Evolutionary conservation across 2,797 vertebrate genomes (phyloP), one percentile per base, ranked within the genome.

Genomic region (Sylvilagus floridanus): DNA sequence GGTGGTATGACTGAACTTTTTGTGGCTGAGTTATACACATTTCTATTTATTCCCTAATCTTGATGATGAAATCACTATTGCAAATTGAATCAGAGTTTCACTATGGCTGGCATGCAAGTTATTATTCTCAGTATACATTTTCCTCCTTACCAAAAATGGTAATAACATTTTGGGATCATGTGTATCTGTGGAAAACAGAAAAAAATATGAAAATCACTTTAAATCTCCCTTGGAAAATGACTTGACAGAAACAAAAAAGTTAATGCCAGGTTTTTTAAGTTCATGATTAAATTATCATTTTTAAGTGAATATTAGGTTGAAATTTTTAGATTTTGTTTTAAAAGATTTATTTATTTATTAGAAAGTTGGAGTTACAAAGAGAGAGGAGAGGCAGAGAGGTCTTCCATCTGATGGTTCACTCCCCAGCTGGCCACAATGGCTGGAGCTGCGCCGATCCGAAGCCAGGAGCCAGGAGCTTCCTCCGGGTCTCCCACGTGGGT

Each of bases 61-160:
- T 96, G 72, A 75, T 97, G 95, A 96, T 96, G 96, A 96, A 97
- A 96, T 97, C 97, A 96, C 94, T 97, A 84, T 96, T 97, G 85
- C 66, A 3, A 92, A 95, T 93, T 96, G 91, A 96, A 97, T 97
- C 95, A 97, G 84, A 94, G 78, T 96, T 90, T 94, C 94, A 96
- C 89, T 94, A 78, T 90, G 95, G 92, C 93, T 90, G 95, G 93
- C 95, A 94, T 97, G 84, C 77, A 95, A 94, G 89, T 97, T 96
- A 93, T 97, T 96, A 95, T 91, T 95, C 94, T 96, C 95, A 92
- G 89, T 89, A 65, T 95, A 96, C 90, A 95, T 94, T 96, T 97
- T 92, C 52, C 68, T 97, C 88, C 92, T 96, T 93, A 97, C 96
- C 97, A 95, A 97, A 97, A 97, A 96, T 96, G 95, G 96, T 84